These are phyloP conservation scores for Daboia siamensis DNA, from an alignment of 2,113 vertebrate species.

Conservation along the genomic window DNA sequence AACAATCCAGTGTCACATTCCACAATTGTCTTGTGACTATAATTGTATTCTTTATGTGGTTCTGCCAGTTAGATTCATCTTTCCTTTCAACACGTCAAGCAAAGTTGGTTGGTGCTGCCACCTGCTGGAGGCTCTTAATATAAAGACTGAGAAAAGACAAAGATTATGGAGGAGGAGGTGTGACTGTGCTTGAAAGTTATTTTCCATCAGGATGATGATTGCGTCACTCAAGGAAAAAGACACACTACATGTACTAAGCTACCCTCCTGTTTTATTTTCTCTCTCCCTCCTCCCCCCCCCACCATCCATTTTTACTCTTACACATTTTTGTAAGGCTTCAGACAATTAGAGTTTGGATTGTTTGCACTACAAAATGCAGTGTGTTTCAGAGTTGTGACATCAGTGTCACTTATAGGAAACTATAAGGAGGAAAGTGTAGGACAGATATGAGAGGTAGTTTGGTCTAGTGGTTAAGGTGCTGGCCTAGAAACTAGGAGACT, in stretches of 20 bases:
- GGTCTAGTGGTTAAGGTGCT: neutral
- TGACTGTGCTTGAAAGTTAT: neutral
- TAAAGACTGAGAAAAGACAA: neutral
- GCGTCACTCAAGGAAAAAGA: neutral
- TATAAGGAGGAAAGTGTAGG: neutral
- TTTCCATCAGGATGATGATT: neutral
- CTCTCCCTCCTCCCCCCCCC: neutral
- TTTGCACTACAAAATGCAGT: neutral
- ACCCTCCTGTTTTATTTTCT: neutral
- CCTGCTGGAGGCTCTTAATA: neutral
- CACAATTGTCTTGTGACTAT: neutral
- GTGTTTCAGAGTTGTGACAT: neutral
- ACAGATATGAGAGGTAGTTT: neutral
- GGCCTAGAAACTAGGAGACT: neutral
- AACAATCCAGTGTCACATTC: neutral
- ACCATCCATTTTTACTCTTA: neutral
- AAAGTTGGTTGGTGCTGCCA: neutral
- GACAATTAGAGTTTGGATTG: neutral
- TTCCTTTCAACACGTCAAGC: neutral
- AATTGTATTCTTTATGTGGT: neutral
- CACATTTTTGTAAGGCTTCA: neutral
- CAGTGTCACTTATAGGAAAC: neutral
- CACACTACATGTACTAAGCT: neutral
- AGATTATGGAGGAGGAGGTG: neutral
- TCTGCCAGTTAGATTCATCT: neutral